Evolutionary conservation across 2,888 invertebrate species (phyloP), one percentile per base, ranked within the genome.

Genomic region (Eupeodes luniger): DNA sequence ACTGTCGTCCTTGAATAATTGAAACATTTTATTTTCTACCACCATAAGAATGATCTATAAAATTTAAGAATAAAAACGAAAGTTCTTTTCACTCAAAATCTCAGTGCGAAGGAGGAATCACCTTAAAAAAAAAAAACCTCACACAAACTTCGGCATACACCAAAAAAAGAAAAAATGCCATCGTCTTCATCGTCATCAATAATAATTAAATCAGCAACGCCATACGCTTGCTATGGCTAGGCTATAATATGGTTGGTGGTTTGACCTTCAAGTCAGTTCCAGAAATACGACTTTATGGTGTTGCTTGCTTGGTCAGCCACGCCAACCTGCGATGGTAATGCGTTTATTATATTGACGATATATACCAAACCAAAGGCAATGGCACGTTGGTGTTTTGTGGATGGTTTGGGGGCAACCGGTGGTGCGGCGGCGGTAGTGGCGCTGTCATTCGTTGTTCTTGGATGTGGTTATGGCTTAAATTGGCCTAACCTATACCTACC

Each of bases 211-310:
- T 57, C 62, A 78, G 62, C 75, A 76, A 51, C 67, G 47, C 53
- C 27, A 27, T 27, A 27, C 27, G 27, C 27, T 27, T 27, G 27
- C 27, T 27, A 27, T 27, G 67, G 69, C 40, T 5, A 40, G 16
- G 40, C 9, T 36, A 53, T 70, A 67, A 44, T 16, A 76, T 70
- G 72, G 85, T 53, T 88, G 81, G 85, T 81, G 88, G 88, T 88
- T 88, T 88, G 88, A 88, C 88, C 88, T 88, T 88, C 88, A 88
- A 88, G 74, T 84, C 85, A 85, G 78, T 88, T 88, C 75, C 84
- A 88, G 88, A 70, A 85, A 85, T 72, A 78, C 88, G 78, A 79
- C 86, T 86, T 82, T 53, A 70, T 51, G 47, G 66, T 47, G 64
- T 47, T 47, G 64, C 64, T 47, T 70, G 62, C 69, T 70, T 59